Evolutionary conservation across 2,888 invertebrate species (phyloP), one percentile per base, ranked within the genome.

Genomic region (Ennomos fuscantarius): DNA sequence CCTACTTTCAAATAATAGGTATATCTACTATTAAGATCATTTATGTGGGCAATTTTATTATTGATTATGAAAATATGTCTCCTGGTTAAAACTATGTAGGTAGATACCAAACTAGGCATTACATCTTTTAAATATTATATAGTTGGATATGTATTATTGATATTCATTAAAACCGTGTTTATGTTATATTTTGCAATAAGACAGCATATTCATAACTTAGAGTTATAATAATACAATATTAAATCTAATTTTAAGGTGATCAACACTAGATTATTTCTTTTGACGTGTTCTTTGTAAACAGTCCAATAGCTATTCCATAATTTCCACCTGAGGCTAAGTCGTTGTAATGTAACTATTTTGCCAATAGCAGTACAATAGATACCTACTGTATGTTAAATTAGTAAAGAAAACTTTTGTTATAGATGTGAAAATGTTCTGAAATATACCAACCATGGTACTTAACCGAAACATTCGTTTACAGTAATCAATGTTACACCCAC

Each of bases 11-110:
- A 48, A 59, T 48, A 47, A 46, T 60, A 32, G 54, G 49, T 54
- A 37, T 63, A 24, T 6, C 24, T 24, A 66, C 47, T 9, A 57
- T 60, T 56, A 60, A 66, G 55, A 59, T 60, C 70, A 76, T 74
- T 75, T 81, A 84, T 89, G 91, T 91, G 92, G 91, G 92, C 92
- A 91, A 91, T 89, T 76, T 53, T 44, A 82, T 81, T 78, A 76
- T 78, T 35, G 49, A 37, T 84, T 82, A 76, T 70, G 79, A 91
- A 91, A 91, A 91, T 92, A 92, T 92, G 92, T 92, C 92, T 92
- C 92, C 92, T 90, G 78, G 76, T 77, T 77, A 63, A 69, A 69
- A 62, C 58, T 67, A 69, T 68, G 66, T 74, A 72, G 67, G 66
- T 74, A 72, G 66, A 70, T 73, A 74, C 65, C 63, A 65, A 71